phyloP scores from a whole-genome alignment of 2,797 vertebrate species.

The Choloepus didactylus region DNA sequence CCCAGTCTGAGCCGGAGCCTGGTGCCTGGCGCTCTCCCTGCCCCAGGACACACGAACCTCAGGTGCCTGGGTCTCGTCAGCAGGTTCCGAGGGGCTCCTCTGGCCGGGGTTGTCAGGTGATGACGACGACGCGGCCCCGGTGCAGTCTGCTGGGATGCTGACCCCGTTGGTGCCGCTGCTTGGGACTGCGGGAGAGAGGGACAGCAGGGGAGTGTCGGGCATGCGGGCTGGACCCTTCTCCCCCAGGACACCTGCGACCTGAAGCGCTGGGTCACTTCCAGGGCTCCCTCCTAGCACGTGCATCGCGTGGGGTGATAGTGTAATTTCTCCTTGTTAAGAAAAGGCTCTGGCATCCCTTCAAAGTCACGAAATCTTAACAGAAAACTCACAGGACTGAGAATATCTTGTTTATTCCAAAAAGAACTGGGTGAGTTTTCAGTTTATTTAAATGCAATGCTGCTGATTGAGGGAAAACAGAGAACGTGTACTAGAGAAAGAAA shows the following conservation, averaged over 20 bases:
- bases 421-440: neutral
- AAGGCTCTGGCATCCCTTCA: neutral
- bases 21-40: accelerated
- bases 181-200: constrained; percentile 89
- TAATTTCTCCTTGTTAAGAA: neutral
- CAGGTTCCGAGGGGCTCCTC: constrained; percentile 81
- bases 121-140: constrained; percentile 85
- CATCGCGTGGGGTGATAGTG: accelerated
- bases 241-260: neutral
- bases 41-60: constrained; percentile 58
- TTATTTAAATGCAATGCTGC: neutral
- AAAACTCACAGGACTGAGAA: neutral
- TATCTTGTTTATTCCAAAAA: neutral
- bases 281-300: neutral
- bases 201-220: neutral
- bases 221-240: neutral
- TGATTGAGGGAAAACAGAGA: neutral
- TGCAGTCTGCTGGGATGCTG: constrained; percentile 89
- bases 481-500: neutral
- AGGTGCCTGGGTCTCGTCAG: constrained; percentile 81
- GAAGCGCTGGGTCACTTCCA: neutral
- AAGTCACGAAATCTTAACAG: neutral
- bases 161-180: constrained; percentile 98
- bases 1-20: accelerated
- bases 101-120: constrained; percentile 79